phyloP scores from a whole-genome alignment of 37 sponge, comb jelly and placozoan species.

The Dysidea cf. avara region DNA sequence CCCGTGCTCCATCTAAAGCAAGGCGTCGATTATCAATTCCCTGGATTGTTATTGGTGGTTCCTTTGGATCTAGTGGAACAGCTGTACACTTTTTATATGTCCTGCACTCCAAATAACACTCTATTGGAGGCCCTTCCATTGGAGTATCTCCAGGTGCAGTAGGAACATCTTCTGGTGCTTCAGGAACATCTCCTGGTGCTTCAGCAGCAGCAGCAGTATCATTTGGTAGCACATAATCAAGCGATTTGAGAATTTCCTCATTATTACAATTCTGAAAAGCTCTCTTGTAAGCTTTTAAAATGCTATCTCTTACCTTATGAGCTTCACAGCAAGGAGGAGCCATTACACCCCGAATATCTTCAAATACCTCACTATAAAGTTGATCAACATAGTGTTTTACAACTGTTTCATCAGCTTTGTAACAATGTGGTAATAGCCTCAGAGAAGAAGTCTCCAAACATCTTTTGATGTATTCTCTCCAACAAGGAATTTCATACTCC shows the following conservation, averaged over 20 bases:
- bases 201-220: too few relatives aligned
- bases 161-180: too few relatives aligned
- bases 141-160: neutral
- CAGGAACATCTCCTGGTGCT: too few relatives aligned
- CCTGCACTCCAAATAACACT: slow-evolving; percentile 12
- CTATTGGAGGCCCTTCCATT: neutral
- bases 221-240: too few relatives aligned
- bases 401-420: neutral
- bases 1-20: slow-evolving; percentile 64
- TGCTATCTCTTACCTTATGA: slow-evolving; percentile 18
- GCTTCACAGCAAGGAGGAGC: too few relatives aligned
- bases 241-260: neutral
- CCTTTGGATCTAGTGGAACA: slow-evolving; percentile 39
- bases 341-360: too few relatives aligned
- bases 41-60: slow-evolving; percentile 15
- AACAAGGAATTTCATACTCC: slow-evolving; percentile 31
- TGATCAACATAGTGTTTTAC: too few relatives aligned
- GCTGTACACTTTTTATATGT: slow-evolving; percentile 33
- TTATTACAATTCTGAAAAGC: slow-evolving; percentile 8
- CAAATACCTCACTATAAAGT: too few relatives aligned
- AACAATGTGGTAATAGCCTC: neutral
- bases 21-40: slow-evolving; percentile 53
- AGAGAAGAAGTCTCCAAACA: slow-evolving; percentile 55
- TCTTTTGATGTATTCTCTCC: slow-evolving; percentile 61
- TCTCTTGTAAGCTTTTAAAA: slow-evolving; percentile 31